Evolutionary conservation across 2,888 invertebrate genomes (phyloP).

Genomic region (Chironomus tentans): DNA sequence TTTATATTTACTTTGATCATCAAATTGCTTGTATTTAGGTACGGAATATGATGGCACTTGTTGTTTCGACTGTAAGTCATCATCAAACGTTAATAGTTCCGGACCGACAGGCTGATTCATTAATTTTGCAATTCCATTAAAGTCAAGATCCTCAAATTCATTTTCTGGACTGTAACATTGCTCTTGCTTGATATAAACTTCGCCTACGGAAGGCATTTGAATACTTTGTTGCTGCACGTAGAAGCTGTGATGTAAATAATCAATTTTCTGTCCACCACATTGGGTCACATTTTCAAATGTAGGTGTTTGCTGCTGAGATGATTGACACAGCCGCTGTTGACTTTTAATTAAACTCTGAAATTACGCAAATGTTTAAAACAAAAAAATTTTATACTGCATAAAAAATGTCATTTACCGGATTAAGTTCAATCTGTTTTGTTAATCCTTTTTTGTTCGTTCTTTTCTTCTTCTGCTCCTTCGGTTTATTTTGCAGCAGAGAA

Average conservation of each 20-base stretch:
- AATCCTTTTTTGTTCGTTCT: background rate
- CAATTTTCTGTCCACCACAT: background rate
- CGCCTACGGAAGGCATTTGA: background rate
- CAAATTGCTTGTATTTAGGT: background rate
- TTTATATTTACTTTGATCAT: background rate
- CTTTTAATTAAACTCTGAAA: background rate
- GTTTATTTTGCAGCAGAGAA: background rate
- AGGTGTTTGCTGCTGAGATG: background rate
- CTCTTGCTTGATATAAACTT: background rate
- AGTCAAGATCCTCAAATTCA: background rate
- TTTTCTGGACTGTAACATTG: background rate
- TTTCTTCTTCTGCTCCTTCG: background rate
- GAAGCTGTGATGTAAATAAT: background rate
- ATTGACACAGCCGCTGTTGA: background rate
- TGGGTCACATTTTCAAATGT: background rate
- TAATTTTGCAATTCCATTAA: background rate
- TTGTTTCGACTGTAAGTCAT: background rate
- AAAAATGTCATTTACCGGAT: background rate
- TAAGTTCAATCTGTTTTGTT: background rate
- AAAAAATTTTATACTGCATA: background rate
- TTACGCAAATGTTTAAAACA: background rate
- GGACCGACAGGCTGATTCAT: background rate
- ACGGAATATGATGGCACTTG: background rate
- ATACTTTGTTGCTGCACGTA: background rate
- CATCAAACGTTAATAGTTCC: background rate